These are phyloP conservation scores for Plotosus lineatus DNA, from an alignment of 2,113 vertebrate species.

Conservation along the genomic window DNA sequence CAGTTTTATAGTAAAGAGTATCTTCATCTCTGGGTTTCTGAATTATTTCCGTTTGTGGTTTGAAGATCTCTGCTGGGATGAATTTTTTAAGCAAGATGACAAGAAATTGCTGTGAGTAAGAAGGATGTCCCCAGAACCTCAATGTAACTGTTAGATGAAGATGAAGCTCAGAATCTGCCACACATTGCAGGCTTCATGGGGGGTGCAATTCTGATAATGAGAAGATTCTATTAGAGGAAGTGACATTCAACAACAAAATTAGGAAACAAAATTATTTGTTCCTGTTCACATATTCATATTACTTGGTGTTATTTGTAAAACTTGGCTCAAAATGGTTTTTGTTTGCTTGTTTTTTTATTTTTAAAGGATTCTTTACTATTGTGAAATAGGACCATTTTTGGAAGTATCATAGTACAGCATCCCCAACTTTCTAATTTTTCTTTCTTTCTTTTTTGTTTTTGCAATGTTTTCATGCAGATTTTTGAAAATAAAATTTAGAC, in stretches of 20 bases:
- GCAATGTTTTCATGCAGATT: too few species aligned
- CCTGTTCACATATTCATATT: too few species aligned
- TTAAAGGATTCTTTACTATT: too few species aligned
- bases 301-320: too few species aligned
- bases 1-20: slow-evolving; percentile 13
- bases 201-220: slow-evolving; percentile 19
- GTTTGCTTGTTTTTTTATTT: too few species aligned
- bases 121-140: slow-evolving; percentile 32
- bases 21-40: not conserved
- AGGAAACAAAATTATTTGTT: too few species aligned
- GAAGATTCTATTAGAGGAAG: slow-evolving; percentile 7
- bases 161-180: slow-evolving; percentile 19
- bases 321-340: too few species aligned
- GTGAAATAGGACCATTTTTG: too few species aligned
- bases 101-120: slow-evolving; percentile 5
- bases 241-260: not conserved
- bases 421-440: too few species aligned
- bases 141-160: slow-evolving; percentile 12
- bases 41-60: slow-evolving; percentile 27
- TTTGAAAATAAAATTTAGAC: too few species aligned
- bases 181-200: slow-evolving; percentile 10
- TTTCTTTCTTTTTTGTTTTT: too few species aligned
- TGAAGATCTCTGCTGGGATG: not conserved
- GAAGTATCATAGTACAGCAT: too few species aligned
- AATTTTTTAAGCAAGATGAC: slow-evolving; percentile 30